Base-by-base conservation (phyloP, 2,113 vertebrate genomes). In the Lipophrys pholis region DNA sequence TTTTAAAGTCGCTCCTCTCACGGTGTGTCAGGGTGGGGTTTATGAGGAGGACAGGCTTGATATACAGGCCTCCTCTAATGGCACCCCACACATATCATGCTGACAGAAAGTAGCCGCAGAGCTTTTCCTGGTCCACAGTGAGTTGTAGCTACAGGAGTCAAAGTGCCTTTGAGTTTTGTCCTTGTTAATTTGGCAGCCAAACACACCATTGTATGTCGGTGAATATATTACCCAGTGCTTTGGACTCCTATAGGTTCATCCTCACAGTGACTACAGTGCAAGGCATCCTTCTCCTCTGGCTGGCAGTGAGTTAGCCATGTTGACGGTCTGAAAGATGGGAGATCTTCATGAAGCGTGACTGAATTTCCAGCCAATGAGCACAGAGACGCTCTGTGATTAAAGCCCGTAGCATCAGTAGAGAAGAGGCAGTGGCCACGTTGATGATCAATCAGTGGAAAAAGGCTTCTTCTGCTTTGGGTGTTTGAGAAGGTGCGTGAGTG, bases 31-130 rank as follows among this genome's bases (percentile, higher is more conserved):
- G 12, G 0, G 40, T 0, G 5, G 62, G 16, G 70, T 85, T 76
- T 70, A 69, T 8, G 46, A 68, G 70, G 71, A 63, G 74, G 73
- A 5, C 45, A 39, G 8, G 59, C 53, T 80, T 80, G 84, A 76
- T 78, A 42, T 76, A 82, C 80, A 51, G 10, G 71, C 77, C 48
- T 65, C 38, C 46, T 39, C 53, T 66, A 76, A 76, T 39, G 71
- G 30, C 45, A 8, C 30, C 36, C 0, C n/a, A 39, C 84, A 67
- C 69, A 70, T n/a, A 72, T 82, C 0, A 21, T 21, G 10, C 52
- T 72, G 78, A 76, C 73, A 21, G 43, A 36, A 43, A 36, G 46
- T 36, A 38, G 17, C 50, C 66, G 49, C 53, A 0, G 40, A 39
- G 55, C 45, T 55, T 51, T 46, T 51, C 21, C 21, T 30, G 21